phyloP scores from a whole-genome alignment of 2,113 vertebrate genomes.

The Tympanuchus pallidicinctus region DNA sequence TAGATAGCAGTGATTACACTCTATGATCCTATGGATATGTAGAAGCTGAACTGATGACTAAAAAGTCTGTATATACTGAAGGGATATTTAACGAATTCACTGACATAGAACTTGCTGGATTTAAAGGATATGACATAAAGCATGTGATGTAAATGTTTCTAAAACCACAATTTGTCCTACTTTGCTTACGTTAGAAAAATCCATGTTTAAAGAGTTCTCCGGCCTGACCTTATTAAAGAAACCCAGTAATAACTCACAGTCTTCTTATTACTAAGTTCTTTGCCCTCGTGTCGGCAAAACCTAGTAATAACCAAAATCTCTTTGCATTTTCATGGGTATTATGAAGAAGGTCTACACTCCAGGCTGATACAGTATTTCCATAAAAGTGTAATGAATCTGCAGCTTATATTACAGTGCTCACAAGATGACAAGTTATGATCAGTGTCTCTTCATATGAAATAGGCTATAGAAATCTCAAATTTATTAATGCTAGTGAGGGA shows the following conservation, averaged over 20 bases:
- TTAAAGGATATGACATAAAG: background rate
- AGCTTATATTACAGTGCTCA: background rate
- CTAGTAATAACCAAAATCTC: slow-evolving; percentile 17
- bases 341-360: background rate
- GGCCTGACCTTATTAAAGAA: background rate
- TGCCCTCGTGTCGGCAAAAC: background rate
- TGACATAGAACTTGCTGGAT: background rate
- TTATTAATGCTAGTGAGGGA: background rate
- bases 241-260: background rate
- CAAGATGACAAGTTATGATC: slow-evolving; percentile 6
- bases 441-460: background rate
- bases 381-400: slow-evolving; percentile 4
- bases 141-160: background rate
- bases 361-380: slow-evolving; percentile 18
- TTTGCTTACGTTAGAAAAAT: background rate
- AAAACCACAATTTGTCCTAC: background rate
- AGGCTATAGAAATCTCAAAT: background rate
- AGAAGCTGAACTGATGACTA: background rate
- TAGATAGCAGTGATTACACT: background rate
- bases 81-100: background rate
- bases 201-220: background rate
- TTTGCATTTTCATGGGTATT: slow-evolving; percentile 43
- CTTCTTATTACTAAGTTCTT: background rate
- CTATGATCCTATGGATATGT: background rate
- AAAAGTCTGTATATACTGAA: background rate